Base-by-base conservation (phyloP, 2,113 vertebrate species). In the Benitochromis conjunctus region DNA sequence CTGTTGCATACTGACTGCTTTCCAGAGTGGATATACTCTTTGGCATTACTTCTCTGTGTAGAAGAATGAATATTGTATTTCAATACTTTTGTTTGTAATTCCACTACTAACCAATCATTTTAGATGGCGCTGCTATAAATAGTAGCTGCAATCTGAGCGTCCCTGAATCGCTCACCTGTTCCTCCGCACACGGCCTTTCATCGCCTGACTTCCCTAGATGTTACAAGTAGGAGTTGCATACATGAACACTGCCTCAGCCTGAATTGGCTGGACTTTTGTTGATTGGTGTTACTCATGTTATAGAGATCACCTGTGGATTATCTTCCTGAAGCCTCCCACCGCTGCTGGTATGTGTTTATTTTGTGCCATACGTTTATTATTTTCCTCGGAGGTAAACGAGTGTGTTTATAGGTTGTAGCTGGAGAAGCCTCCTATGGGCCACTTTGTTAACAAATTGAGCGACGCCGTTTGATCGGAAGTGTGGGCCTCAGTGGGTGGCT, bases 31-130 rank as follows among this genome's bases (percentile, higher is more conserved):
- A 82, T 7, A 96, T 66, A 24, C 94, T 94, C 34, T 94, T 94
- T 78, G 95, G 74, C 29, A 93, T 96, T 88, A 96, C 62, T 43
- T 94, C 95, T 84, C 96, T 97, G 91, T 60, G 57, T 18, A 60
- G 57, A 5, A 0, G 29, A 60, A 60, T 60, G 57, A 60, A 34
- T 60, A 60, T 2, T 60, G 16, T 60, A 60, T 10, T 6, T 6
- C 57, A 60, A 1, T 60, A 60, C 14, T 60, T 60, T 60, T 60
- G 57, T 60, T 60, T 60, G 29, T 60, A 19, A 60, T 60, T 8
- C 57, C 18, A 6, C 16, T 60, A 19, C 57, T 60, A 60, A 60
- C 8, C 57, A 19, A 10, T 60, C 57, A 60, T 34, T 18, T 60
- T 60, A 0, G 8, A 60, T 60, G 57, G 57, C 57, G 18, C 8